Evolutionary conservation across 2,797 vertebrate species (phyloP).

Genomic region (Neostethus bicornis): DNA sequence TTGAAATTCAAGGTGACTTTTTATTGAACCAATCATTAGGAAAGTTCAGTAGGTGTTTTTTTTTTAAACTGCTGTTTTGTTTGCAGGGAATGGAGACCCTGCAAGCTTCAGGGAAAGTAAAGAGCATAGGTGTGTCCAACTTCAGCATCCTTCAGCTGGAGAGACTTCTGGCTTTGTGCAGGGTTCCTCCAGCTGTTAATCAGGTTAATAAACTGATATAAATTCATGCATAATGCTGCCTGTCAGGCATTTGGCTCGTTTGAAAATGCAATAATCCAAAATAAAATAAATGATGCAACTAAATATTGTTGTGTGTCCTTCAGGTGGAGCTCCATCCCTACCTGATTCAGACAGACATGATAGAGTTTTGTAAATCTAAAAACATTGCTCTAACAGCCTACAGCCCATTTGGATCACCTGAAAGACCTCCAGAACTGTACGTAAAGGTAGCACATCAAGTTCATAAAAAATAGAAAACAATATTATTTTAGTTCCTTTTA

Average conservation of each 20-base stretch:
- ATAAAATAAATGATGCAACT: not conserved
- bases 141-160: slow-evolving; percentile 79
- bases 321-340: slow-evolving; percentile 83
- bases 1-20: too few species aligned
- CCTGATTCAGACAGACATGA: slow-evolving; percentile 74
- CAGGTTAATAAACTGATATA: slow-evolving; percentile 70
- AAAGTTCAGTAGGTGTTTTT: too few species aligned
- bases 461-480: too few species aligned
- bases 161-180: slow-evolving; percentile 74
- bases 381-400: slow-evolving; percentile 76
- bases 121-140: slow-evolving; percentile 82
- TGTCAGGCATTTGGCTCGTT: too few species aligned
- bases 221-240: too few species aligned
- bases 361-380: slow-evolving; percentile 75
- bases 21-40: too few species aligned
- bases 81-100: slow-evolving; percentile 79
- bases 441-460: slow-evolving; percentile 1
- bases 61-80: not conserved
- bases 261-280: too few species aligned
- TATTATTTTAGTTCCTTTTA: too few species aligned
- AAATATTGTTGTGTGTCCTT: not conserved
- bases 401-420: slow-evolving; percentile 81
- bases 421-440: slow-evolving; percentile 67
- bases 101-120: slow-evolving; percentile 76
- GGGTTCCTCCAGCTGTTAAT: slow-evolving; percentile 78